phyloP scores from a whole-genome alignment of 1,140 invertebrate genomes.

The Brachionus calyciflorus region DNA sequence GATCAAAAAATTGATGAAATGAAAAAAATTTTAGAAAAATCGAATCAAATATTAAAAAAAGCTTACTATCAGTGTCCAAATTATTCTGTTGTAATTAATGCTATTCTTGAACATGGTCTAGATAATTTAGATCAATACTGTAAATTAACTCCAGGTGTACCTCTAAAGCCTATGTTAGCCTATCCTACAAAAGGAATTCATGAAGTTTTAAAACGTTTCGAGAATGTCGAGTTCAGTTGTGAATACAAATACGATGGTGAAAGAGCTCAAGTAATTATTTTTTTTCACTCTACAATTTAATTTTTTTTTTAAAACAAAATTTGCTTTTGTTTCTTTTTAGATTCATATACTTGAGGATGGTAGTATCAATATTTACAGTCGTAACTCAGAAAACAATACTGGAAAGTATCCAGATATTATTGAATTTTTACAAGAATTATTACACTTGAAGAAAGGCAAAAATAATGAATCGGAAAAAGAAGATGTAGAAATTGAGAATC shows the following conservation, averaged over 20 bases:
- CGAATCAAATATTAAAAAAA: conserved; percentile 18
- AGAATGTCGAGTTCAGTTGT: conserved; percentile 87
- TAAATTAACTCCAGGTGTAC: conserved; percentile 79
- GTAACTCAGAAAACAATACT: conserved; percentile 98
- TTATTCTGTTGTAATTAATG: conserved; percentile 81
- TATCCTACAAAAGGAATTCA: conserved; percentile 85
- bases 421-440: conserved; percentile 50
- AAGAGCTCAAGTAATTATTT: conserved; percentile 76
- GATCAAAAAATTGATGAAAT: conserved; percentile 3
- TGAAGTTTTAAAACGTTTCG: conserved; percentile 87
- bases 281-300: background rate
- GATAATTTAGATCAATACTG: conserved; percentile 75
- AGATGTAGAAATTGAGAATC: conserved; percentile 62
- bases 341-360: conserved; percentile 73
- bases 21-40: conserved; percentile 39
- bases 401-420: conserved; percentile 96
- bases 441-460: conserved; percentile 61
- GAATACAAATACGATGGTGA: conserved; percentile 99
- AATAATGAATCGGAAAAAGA: conserved; percentile 59
- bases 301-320: conserved; percentile 44
- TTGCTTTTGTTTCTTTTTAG: conserved; percentile 51
- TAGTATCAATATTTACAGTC: conserved; percentile 78
- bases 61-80: conserved; percentile 83
- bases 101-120: conserved; percentile 64
- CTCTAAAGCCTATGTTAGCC: conserved; percentile 96